A percentile compares a stretch with the other conserved stretches of the same genome.
These are phyloP conservation scores for Steinernema khuongi DNA, from an alignment of 1,140 invertebrate genomes.

Conservation along the genomic window DNA sequence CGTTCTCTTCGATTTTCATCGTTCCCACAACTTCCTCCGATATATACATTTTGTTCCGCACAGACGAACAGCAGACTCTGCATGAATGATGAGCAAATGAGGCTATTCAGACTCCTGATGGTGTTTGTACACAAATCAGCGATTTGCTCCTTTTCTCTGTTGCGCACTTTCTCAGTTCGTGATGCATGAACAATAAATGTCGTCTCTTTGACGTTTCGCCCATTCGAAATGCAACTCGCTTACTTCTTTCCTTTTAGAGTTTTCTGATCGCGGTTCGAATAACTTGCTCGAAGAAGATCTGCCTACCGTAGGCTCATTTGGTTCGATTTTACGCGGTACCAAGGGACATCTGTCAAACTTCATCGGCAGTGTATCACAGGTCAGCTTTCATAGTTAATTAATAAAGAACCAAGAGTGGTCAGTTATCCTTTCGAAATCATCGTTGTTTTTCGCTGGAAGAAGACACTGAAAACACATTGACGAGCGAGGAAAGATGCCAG, in stretches of 20 bases:
- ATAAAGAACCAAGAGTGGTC: not conserved
- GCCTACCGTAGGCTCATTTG: constrained; percentile 19
- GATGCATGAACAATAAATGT: not conserved
- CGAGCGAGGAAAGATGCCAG: too few relatives aligned
- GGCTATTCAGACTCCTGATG: not conserved
- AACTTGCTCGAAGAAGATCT: not conserved
- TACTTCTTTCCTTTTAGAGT: not conserved
- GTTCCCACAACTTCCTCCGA: too few relatives aligned
- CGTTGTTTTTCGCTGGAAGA: too few relatives aligned
- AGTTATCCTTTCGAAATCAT: not conserved
- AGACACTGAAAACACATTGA: too few relatives aligned
- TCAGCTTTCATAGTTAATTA: constrained; percentile 18
- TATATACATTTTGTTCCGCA: too few relatives aligned
- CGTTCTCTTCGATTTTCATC: too few relatives aligned
- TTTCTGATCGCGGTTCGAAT: not conserved
- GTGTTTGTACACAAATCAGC: not conserved
- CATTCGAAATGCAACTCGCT: not conserved
- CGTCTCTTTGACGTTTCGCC: not conserved
- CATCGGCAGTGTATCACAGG: constrained; percentile 24
- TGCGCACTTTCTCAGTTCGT: not conserved
- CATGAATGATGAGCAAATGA: not conserved
- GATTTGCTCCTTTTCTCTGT: not conserved
- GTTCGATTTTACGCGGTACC: constrained; percentile 26
- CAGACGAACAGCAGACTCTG: not conserved
- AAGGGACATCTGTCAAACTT: constrained; percentile 30